Conservation (phyloP, 2,797 vertebrate genomes). For the Leptodactylus fallax region DNA sequence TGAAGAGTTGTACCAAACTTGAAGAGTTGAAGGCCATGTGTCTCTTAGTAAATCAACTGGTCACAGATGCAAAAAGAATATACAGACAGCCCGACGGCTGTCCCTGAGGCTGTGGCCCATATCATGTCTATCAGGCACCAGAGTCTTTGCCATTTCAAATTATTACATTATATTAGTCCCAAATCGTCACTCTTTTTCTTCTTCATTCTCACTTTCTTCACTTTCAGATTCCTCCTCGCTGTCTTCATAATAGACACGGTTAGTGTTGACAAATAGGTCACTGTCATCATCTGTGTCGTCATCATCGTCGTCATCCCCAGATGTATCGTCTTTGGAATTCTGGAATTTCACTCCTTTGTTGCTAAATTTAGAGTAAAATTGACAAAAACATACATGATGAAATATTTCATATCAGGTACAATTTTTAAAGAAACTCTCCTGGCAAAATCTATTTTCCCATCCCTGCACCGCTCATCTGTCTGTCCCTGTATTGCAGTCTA, state of each 20-base stretch:
- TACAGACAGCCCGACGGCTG: too few species aligned
- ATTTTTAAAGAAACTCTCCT: too few species aligned
- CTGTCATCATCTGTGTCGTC: constrained; percentile 83
- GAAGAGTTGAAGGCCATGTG: not conserved
- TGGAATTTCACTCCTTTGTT: not conserved
- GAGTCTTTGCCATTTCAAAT: not conserved
- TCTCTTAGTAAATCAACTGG: not conserved
- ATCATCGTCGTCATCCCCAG: constrained; percentile 71
- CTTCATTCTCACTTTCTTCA: constrained; percentile 64
- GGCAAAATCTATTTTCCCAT: too few species aligned
- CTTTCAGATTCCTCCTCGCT: constrained; percentile 78
- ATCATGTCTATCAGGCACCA: not conserved
- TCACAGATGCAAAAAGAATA: not conserved
- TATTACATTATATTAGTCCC: not conserved
- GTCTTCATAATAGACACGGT: constrained; percentile 82
- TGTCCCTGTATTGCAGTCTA: too few species aligned
- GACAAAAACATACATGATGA: not conserved
- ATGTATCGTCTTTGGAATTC: not conserved
- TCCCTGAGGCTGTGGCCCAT: not conserved
- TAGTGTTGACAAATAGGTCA: constrained; percentile 92
- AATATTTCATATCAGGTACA: too few species aligned
- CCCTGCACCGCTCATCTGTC: too few species aligned
- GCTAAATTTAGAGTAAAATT: not conserved
- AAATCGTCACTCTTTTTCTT: not conserved
- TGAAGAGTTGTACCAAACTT: not conserved